These are phyloP conservation scores for Hydriomena furcata DNA, from an alignment of 2,888 invertebrate species.

Conservation along the genomic window DNA sequence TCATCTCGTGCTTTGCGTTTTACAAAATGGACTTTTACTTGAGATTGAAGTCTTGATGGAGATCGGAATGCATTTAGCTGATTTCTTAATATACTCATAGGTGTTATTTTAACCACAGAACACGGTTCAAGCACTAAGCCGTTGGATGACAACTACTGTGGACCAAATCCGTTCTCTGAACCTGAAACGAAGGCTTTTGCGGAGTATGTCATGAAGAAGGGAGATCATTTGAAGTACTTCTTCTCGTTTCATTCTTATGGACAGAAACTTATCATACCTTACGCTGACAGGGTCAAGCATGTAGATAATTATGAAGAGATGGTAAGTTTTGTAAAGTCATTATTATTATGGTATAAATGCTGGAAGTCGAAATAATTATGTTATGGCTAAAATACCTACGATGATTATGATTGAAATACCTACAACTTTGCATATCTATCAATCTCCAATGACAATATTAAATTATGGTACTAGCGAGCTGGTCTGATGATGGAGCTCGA, in stretches of 20 bases:
- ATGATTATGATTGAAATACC: too few species aligned
- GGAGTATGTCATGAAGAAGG: conserved; percentile 42
- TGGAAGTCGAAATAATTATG: too few species aligned
- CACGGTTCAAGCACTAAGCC: conserved; percentile 45
- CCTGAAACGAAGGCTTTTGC: conserved; percentile 57
- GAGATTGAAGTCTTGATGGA: too few species aligned
- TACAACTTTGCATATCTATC: too few species aligned
- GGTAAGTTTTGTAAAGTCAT: conserved; percentile 44
- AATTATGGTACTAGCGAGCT: too few species aligned
- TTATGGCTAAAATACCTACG: too few species aligned
- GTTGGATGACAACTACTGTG: conserved; percentile 51
- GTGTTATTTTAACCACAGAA: conserved; percentile 44
- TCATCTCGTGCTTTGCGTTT: too few species aligned
- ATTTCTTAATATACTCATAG: too few species aligned
- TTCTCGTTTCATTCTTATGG: conserved; percentile 86
- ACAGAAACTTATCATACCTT: conserved; percentile 84
- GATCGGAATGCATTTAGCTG: too few species aligned
- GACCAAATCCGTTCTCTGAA: conserved; percentile 61
- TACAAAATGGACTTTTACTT: too few species aligned
- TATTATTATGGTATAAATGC: not conserved
- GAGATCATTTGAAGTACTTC: conserved; percentile 77
- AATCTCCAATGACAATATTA: too few species aligned
- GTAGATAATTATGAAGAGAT: conserved; percentile 72
- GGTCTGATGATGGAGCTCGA: too few species aligned
- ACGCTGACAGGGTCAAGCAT: conserved; percentile 70